Conservation (phyloP, 2,113 vertebrate genomes). For the Alligator mississippiensis region DNA sequence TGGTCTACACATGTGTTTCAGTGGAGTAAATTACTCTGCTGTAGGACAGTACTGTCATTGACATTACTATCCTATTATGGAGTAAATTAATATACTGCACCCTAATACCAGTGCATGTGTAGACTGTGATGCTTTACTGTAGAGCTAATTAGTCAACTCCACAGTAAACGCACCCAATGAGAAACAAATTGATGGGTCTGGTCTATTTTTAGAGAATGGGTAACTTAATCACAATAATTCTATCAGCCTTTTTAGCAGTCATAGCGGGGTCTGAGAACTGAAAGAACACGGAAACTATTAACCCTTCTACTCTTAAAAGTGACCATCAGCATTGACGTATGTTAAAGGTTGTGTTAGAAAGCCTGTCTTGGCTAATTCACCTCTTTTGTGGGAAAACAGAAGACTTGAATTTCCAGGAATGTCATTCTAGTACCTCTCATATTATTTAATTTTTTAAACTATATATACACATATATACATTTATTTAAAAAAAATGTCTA, state of each 20-base stretch:
- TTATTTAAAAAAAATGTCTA: slow-evolving; percentile 50
- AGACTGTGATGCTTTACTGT: too few species aligned
- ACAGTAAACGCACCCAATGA: too few species aligned
- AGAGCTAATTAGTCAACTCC: too few species aligned
- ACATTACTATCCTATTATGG: too few species aligned
- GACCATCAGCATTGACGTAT: background rate
- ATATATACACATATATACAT: background rate
- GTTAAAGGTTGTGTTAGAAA: background rate
- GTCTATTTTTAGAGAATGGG: background rate
- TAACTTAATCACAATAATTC: background rate
- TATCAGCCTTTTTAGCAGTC: background rate
- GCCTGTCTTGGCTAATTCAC: background rate
- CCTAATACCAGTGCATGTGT: too few species aligned
- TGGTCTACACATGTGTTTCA: too few species aligned
- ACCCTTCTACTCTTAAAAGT: background rate
- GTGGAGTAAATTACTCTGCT: too few species aligned
- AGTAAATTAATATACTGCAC: too few species aligned
- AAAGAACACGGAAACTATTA: background rate
- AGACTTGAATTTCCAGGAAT: background rate
- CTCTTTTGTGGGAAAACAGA: background rate
- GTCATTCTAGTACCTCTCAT: background rate
- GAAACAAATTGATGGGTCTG: background rate
- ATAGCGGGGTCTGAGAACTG: background rate
- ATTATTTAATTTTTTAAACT: background rate
- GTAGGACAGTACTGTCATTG: too few species aligned